A percentile compares a stretch with the other conserved stretches of the same genome.
These are phyloP conservation scores for Epirrhoe alternata DNA, from an alignment of 2,888 invertebrate genomes.

Conservation along the genomic window DNA sequence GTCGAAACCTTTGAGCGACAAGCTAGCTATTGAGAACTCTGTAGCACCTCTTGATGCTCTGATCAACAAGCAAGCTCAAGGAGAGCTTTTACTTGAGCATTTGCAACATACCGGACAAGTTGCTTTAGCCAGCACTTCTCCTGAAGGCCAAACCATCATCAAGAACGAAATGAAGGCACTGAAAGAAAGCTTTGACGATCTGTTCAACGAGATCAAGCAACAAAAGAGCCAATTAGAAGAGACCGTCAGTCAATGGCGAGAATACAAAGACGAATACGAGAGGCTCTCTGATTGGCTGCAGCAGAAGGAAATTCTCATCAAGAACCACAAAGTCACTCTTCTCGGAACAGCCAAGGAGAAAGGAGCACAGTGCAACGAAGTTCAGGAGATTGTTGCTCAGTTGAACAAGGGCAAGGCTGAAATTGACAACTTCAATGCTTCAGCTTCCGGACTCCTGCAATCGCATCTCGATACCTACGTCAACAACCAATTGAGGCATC, in stretches of 20 bases:
- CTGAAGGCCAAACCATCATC: slow-evolving; percentile 91
- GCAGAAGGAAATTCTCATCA: slow-evolving; percentile 95
- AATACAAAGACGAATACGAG: slow-evolving; percentile 97
- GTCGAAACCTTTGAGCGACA: slow-evolving; percentile 93
- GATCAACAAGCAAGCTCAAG: slow-evolving; percentile 95
- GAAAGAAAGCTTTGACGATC: slow-evolving; percentile 92
- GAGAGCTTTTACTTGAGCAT: slow-evolving; percentile 94
- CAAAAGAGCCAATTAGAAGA: slow-evolving; percentile 94
- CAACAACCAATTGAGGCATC: slow-evolving; percentile 93
- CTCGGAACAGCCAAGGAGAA: slow-evolving; percentile 93
- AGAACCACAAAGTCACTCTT: slow-evolving; percentile 94
- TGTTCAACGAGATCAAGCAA: slow-evolving; percentile 94
- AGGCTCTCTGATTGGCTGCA: slow-evolving; percentile 96
- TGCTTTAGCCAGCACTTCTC: slow-evolving; percentile 92
- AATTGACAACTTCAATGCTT: slow-evolving; percentile 92
- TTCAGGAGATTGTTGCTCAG: slow-evolving; percentile 90
- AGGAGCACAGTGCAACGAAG: slow-evolving; percentile 92
- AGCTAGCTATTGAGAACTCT: slow-evolving; percentile 94
- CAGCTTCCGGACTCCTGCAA: slow-evolving; percentile 90
- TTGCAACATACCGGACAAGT: slow-evolving; percentile 95
- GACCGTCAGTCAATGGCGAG: slow-evolving; percentile 93
- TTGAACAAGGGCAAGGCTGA: slow-evolving; percentile 92
- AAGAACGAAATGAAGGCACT: slow-evolving; percentile 94
- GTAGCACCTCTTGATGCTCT: slow-evolving; percentile 94
- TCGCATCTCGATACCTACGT: slow-evolving; percentile 95